Evolutionary conservation across 2,797 vertebrate genomes (phyloP).

Genomic region (Scleropages formosus): DNA sequence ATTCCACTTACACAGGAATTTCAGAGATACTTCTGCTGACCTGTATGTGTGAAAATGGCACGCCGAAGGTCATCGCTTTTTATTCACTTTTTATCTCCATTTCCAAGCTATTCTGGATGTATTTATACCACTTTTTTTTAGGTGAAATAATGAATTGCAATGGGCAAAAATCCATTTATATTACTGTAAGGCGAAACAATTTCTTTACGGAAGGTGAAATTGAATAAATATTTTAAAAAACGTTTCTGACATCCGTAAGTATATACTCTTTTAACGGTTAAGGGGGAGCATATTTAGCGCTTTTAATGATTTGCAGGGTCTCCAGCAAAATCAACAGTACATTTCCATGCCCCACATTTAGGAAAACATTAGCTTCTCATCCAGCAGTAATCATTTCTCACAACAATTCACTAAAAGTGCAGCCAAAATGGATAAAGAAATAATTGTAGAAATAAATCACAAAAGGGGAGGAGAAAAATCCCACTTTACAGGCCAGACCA

Average conservation of each 20-base stretch:
- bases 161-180: neutral
- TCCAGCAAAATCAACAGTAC: slow-evolving; percentile 52
- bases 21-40: slow-evolving; percentile 14
- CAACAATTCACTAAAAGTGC: slow-evolving; percentile 64
- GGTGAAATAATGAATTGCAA: neutral
- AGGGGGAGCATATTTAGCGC: no score
- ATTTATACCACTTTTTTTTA: neutral
- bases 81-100: neutral
- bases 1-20: neutral
- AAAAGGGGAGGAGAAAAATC: slow-evolving; percentile 47
- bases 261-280: neutral
- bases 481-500: slow-evolving; percentile 74
- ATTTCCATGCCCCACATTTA: slow-evolving; percentile 75
- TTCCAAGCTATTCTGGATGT: no score
- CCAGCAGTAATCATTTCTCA: slow-evolving; percentile 65
- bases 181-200: neutral
- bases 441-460: slow-evolving; percentile 41
- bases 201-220: no score
- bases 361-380: slow-evolving; percentile 72
- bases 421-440: slow-evolving; percentile 10
- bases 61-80: neutral
- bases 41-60: neutral
- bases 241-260: neutral
- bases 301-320: neutral
- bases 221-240: no score